Base-by-base conservation (phyloP, 1,140 invertebrate genomes). In the Helicorthomorpha holstii region DNA sequence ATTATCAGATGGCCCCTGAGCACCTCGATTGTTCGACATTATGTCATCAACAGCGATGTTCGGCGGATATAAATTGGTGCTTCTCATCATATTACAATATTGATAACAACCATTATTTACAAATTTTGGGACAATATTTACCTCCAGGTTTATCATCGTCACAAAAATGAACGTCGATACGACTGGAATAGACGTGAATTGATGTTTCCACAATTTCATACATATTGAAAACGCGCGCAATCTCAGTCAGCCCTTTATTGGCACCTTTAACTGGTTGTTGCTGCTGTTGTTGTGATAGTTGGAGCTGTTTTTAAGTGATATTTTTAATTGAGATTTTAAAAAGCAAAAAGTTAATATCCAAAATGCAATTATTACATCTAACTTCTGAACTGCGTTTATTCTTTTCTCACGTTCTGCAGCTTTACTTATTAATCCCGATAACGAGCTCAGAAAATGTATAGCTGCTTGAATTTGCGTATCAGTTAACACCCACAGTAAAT, bases 141-240 rank as follows among this genome's bases (percentile, higher is more conserved):
- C 19, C 44, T 46, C 44, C 85, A 57, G 82, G 80, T 52, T 60
- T 60, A 38, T 61, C 59, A 70, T 98, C 95, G 70, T 98, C 95
- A 67, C 90, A 97, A 29, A 99, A 77, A 73, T 98, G 94, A 42
- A 98, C 73, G 71, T 98, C 90, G 61, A 98, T 90, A 61, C 86
- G 78, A 49, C 89, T 83, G 54, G 87, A 89, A 52, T 92, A 77
- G 63, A 98, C 81, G 71, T 99, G 95, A 73, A 96, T 95, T 1
- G 93, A 98, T 0, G 95, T 98, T 72, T 98, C 93, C 3, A 85
- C 72, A 26, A 99, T 89, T 73, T 98, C 93, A 70, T 88, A 91
- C 53, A 77, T 77, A 21, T 79, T 75, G 69, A 97, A 97, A 62
- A 88, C 75, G 60, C 75, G 78, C 27, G 76, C 73, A 26, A 77